Percentiles rank a stretch among this genome's conserved stretches.
phyloP scores from a whole-genome alignment of 2,888 invertebrate genomes.

The Oeneis ivallda region DNA sequence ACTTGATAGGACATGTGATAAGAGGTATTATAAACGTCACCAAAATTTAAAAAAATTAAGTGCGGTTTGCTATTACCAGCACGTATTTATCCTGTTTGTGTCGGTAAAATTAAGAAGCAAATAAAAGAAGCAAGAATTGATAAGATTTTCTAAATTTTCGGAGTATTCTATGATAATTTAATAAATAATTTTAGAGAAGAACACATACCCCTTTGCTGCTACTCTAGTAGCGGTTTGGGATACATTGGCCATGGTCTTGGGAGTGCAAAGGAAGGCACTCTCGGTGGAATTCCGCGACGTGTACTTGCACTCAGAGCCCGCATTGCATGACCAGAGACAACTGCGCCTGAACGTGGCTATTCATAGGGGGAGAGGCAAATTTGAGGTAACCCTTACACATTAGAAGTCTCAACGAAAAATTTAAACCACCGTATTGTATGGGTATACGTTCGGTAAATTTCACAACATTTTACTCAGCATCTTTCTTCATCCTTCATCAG shows the following conservation, averaged over 20 bases:
- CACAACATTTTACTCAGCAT: too few species aligned
- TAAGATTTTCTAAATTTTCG: not conserved
- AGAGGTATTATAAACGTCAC: slow-evolving; percentile 46
- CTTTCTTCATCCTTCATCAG: too few species aligned
- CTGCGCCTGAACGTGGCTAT: slow-evolving; percentile 80
- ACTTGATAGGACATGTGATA: slow-evolving; percentile 53
- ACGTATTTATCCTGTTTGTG: too few species aligned
- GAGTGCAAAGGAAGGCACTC: slow-evolving; percentile 79
- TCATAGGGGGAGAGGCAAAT: slow-evolving; percentile 82
- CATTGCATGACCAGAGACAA: slow-evolving; percentile 74
- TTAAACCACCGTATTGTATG: too few species aligned
- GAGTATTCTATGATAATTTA: not conserved
- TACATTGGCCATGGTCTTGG: slow-evolving; percentile 82
- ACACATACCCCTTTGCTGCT: slow-evolving; percentile 88
- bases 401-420: too few species aligned
- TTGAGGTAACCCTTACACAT: slow-evolving; percentile 68
- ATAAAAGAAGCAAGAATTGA: too few species aligned
- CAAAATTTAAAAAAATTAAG: not conserved
- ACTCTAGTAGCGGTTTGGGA: slow-evolving; percentile 87
- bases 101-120: too few species aligned
- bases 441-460: too few species aligned
- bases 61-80: too few species aligned
- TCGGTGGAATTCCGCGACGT: slow-evolving; percentile 86
- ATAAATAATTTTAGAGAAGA: slow-evolving; percentile 71
- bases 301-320: slow-evolving; percentile 83